A percentile compares a stretch with the other conserved stretches of the same genome.
These are phyloP conservation scores for Colius striatus DNA, from an alignment of 2,113 vertebrate genomes.

Conservation along the genomic window DNA sequence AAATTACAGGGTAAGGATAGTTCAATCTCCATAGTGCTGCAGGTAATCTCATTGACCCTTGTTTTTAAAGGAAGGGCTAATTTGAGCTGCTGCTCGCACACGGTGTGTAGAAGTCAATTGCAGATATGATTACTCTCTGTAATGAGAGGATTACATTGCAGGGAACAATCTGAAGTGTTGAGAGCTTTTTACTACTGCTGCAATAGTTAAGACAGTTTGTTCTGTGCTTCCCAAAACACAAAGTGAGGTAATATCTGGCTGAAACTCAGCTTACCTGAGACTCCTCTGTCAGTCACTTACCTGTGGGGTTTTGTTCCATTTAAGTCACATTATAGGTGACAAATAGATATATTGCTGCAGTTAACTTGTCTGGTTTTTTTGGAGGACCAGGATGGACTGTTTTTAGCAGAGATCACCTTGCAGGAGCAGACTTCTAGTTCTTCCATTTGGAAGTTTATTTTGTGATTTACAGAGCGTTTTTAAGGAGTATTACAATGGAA, in stretches of 20 bases:
- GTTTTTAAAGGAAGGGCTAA: neutral
- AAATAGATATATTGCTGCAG: constrained; percentile 53
- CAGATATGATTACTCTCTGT: neutral
- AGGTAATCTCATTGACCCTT: neutral
- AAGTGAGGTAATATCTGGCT: neutral
- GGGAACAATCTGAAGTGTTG: neutral
- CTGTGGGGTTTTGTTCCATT: neutral
- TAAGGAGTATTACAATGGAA: constrained; percentile 61
- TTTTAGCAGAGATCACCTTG: constrained; percentile 72
- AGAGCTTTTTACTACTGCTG: neutral
- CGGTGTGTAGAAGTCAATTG: neutral
- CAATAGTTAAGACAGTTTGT: neutral
- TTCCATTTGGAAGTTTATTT: constrained; percentile 73
- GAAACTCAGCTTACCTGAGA: constrained; percentile 17
- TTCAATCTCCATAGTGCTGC: neutral
- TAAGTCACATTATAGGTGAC: neutral
- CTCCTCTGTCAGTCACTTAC: neutral
- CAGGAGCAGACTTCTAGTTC: constrained; percentile 84
- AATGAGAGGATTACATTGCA: neutral
- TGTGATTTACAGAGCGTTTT: constrained; percentile 72
- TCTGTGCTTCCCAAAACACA: constrained; percentile 32
- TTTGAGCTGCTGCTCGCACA: neutral
- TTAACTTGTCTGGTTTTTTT: constrained; percentile 71
- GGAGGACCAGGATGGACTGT: constrained; percentile 78
- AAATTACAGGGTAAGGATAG: neutral